Percentiles rank a stretch among this genome's conserved stretches.
phyloP scores from a whole-genome alignment of 2,797 vertebrate genomes.

The Spatula clypeata region DNA sequence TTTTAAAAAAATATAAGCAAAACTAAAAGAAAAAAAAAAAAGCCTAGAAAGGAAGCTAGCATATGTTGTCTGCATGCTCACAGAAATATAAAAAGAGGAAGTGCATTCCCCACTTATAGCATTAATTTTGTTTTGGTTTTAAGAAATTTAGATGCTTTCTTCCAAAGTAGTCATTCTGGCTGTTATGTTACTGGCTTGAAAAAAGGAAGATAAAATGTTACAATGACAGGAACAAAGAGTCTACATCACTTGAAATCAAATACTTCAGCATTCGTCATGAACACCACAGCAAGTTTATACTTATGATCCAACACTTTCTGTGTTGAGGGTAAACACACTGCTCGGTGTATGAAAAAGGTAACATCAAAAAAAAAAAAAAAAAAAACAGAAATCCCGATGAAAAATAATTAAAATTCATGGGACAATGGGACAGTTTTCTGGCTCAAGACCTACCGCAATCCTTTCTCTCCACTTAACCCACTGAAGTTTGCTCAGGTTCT shows the following conservation, averaged over 20 bases:
- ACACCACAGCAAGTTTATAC: neutral
- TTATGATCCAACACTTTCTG: neutral
- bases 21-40: neutral
- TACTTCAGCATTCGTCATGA: neutral
- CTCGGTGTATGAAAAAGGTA: neutral
- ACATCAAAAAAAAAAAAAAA: neutral
- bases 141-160: neutral
- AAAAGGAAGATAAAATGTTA: neutral
- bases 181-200: neutral
- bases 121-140: slow-evolving; percentile 26
- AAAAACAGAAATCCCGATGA: neutral
- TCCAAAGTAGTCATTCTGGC: slow-evolving; percentile 7
- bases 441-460: neutral
- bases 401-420: neutral
- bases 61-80: neutral
- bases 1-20: neutral
- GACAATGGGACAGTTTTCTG: neutral
- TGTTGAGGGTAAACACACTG: neutral
- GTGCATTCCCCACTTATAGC: neutral
- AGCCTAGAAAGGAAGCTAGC: neutral
- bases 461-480: neutral
- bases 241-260: neutral
- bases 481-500: neutral
- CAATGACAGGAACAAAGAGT: neutral
- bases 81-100: neutral